phyloP scores from a whole-genome alignment of 1,140 invertebrate genomes.

The Berghia stephanieae region DNA sequence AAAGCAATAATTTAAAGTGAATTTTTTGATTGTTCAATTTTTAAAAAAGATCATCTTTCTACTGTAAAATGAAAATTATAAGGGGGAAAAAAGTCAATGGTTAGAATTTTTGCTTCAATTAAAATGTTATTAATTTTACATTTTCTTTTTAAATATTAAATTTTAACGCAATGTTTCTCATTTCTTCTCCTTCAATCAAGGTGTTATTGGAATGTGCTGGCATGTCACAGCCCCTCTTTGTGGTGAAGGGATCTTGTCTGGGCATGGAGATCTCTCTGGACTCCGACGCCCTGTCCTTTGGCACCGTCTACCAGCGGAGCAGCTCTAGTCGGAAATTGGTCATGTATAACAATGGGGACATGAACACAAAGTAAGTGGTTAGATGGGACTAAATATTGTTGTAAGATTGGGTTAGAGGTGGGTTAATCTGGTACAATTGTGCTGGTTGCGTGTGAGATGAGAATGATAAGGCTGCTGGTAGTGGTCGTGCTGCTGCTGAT shows the following conservation, averaged over 20 bases:
- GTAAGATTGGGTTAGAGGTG: not conserved
- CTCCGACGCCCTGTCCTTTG: conserved; percentile 62
- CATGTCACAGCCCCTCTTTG: conserved; percentile 62
- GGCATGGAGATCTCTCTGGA: conserved; percentile 66
- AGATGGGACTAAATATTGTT: not conserved
- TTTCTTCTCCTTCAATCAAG: conserved; percentile 31
- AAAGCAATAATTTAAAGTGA: no score
- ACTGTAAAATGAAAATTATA: no score
- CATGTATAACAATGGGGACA: conserved; percentile 66
- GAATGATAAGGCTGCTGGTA: not conserved
- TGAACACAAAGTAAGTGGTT: conserved; percentile 61
- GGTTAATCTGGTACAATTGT: not conserved
- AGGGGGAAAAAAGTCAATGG: no score
- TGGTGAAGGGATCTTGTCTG: conserved; percentile 62
- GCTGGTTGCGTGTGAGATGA: not conserved
- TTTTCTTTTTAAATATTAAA: no score
- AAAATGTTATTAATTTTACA: no score
- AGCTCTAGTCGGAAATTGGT: conserved; percentile 60
- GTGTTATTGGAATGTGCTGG: conserved; percentile 63
- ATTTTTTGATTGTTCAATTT: not conserved
- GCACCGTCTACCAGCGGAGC: conserved; percentile 63
- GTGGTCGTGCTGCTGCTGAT: no score
- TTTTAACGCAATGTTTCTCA: not conserved
- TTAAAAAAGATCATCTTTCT: no score
- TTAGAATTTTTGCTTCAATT: not conserved